Conservation (phyloP, 2,113 vertebrate genomes). For the Isurus oxyrinchus region DNA sequence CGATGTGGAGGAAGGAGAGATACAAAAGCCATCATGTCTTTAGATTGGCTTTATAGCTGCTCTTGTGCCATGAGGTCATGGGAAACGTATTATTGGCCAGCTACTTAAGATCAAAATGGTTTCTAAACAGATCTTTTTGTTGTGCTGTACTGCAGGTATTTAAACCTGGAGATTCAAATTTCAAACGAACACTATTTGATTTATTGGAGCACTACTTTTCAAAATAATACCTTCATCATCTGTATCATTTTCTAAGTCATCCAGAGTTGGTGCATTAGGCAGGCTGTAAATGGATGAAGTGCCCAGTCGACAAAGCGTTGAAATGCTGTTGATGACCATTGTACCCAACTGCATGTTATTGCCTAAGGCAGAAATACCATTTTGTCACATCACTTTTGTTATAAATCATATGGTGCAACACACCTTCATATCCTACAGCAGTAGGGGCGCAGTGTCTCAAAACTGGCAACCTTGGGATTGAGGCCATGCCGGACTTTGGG, state of each 20-base stretch:
- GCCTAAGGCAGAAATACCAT: conserved; percentile 53
- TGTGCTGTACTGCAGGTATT: not conserved
- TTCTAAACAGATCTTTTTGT: not conserved
- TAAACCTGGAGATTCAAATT: not conserved
- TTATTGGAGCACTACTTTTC: not conserved
- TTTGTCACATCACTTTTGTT: not conserved
- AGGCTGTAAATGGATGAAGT: conserved; percentile 70
- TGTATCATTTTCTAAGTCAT: conserved; percentile 79
- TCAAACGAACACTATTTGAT: not conserved
- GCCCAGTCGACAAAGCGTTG: conserved; percentile 66
- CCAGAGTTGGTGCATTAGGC: conserved; percentile 77
- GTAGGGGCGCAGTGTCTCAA: no score
- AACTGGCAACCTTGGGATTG: no score
- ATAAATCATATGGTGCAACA: not conserved
- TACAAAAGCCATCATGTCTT: not conserved
- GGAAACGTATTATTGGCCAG: not conserved
- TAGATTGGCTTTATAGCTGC: not conserved
- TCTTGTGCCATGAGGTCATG: not conserved
- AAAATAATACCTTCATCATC: conserved; percentile 55
- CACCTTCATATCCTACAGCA: not conserved
- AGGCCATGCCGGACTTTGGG: no score
- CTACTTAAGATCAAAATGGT: not conserved
- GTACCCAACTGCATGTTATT: conserved; percentile 76
- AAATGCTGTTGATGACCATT: conserved; percentile 79
- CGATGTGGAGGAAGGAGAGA: no score